These are phyloP conservation scores for Nephrotoma guestfalica DNA, from an alignment of 2,888 invertebrate species.

Conservation along the genomic window DNA sequence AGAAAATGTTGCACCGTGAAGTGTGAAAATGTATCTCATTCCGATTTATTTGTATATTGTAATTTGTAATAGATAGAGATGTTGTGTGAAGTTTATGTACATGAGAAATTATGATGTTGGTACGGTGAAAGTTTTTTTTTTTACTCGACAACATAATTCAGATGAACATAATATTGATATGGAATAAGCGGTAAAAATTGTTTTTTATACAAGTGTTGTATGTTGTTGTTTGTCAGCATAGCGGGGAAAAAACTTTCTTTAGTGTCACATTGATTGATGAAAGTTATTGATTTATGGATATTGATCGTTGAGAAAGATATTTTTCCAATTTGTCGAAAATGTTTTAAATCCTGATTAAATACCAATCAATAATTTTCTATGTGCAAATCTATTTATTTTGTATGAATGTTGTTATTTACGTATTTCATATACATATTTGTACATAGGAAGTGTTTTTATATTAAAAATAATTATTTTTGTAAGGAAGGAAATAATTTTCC, in stretches of 20 bases:
- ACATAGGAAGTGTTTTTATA: background rate
- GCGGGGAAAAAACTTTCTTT: background rate
- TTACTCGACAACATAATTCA: background rate
- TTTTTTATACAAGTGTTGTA: background rate
- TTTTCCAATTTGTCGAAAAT: background rate
- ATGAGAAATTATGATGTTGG: background rate
- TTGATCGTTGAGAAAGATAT: background rate
- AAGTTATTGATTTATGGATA: background rate
- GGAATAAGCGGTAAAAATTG: background rate
- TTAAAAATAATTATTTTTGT: background rate
- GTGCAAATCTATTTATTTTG: background rate
- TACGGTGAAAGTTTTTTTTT: background rate
- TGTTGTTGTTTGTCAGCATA: background rate
- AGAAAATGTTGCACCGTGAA: background rate
- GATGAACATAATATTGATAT: background rate
- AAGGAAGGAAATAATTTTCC: background rate
- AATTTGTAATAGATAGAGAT: too few relatives aligned
- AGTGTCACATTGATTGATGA: background rate
- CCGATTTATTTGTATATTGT: background rate
- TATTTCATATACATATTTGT: background rate
- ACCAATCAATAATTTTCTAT: background rate
- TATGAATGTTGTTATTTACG: background rate
- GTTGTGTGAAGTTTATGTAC: background rate
- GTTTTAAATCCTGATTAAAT: background rate
- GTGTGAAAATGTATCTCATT: background rate